phyloP scores from a whole-genome alignment of 2,113 vertebrate genomes.

The Eubucco bourcierii region DNA sequence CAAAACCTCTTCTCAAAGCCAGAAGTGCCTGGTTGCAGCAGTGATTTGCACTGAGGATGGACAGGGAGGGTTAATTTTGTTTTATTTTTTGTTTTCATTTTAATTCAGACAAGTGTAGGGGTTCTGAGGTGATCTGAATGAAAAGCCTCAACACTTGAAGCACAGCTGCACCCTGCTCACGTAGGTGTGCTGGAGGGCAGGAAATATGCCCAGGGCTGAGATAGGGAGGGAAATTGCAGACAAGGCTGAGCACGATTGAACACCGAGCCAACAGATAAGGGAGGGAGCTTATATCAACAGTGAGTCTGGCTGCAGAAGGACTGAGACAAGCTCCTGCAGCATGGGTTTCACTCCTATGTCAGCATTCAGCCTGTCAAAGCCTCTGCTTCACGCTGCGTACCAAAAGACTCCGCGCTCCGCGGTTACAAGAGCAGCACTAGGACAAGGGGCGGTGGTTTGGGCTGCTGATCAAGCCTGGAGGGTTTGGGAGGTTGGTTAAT shows the following conservation, averaged over 20 bases:
- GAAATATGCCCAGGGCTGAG: background rate
- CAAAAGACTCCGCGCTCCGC: background rate
- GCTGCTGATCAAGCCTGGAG: no score
- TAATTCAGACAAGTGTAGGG: background rate
- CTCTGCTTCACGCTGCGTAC: background rate
- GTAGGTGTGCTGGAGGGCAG: background rate
- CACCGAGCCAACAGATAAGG: background rate
- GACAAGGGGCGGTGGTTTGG: no score
- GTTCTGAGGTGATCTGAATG: background rate
- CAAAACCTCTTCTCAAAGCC: background rate
- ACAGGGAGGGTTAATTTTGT: background rate
- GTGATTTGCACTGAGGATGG: background rate
- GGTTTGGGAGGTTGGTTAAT: background rate
- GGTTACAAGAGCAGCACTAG: no score
- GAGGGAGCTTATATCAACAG: background rate
- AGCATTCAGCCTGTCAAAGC: background rate
- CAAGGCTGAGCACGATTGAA: background rate
- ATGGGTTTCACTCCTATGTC: background rate
- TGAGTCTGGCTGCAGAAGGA: background rate
- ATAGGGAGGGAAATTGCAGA: background rate
- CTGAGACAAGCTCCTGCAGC: background rate
- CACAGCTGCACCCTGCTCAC: background rate
- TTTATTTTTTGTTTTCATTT: background rate
- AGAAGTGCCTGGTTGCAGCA: background rate
- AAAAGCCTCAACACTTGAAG: fast-evolving